Base-by-base conservation (phyloP, 2,888 invertebrate species). In the Melanargia galathea region DNA sequence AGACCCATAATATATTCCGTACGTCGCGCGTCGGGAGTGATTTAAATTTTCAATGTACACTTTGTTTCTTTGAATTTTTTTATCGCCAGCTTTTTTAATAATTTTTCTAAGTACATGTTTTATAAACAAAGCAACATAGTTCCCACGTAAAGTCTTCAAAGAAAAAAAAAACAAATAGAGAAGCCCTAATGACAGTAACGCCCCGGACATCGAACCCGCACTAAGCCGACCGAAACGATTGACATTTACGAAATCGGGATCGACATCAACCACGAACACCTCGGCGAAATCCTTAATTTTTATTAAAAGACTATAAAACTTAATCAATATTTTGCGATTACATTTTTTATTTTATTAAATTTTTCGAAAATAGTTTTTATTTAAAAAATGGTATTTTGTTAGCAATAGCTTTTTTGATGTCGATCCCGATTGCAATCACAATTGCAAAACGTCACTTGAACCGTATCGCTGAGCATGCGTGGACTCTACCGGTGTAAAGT, bases 201-300 rank as follows among this genome's bases (percentile, higher is more conserved):
- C 48, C 69, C 66, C 74, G 82, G 78, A 70, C 80, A 74, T 81
- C 83, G 81, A 83, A 84, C 84, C 64, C 63, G 64, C 54, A 68
- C 61, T 48, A 55, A 46, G 22, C 63, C 58, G 38, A 61, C 52
- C 64, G 65, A 59, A 61, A 52, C 65, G 24, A 16, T 48, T 48
- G 38, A 33, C 58, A 48, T 46, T 35, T 11, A 6, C 13, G 7
- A n/a, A 11, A 24, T 48, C 48, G 58, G 22, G 24, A 58, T 58
- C 58, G 58, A 24, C 16, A 48, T 48, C 26, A 26, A 7, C 18
- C 7, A 13, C 11, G 20, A 46, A 57, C 1, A 45, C 33, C 10
- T 30, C 7, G 10, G 13, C 7, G 22, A 22, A 38, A 22, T 1
- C 8, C 38, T 24, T 2, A 24, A 16, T 55, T 22, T 40, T 24